These are phyloP conservation scores for Neoitamus cyanurus DNA, from an alignment of 2,888 invertebrate species.

Conservation along the genomic window DNA sequence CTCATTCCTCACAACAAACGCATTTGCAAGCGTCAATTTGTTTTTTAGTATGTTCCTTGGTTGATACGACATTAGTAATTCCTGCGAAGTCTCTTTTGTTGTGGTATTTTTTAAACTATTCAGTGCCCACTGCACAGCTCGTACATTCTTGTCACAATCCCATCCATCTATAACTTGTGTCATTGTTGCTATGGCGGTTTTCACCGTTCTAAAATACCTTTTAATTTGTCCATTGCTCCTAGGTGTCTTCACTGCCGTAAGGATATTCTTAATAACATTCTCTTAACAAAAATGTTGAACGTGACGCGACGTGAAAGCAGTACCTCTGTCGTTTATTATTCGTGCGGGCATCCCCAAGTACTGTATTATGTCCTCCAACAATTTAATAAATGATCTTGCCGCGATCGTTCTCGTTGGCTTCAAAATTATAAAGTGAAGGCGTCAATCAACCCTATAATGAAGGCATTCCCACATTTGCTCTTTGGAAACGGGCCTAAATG, in stretches of 20 bases:
- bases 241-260: background rate
- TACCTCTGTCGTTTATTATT: background rate
- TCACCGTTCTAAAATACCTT: background rate
- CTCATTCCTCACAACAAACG: too few relatives aligned
- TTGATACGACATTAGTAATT: background rate
- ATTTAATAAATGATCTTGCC: background rate
- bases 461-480: background rate
- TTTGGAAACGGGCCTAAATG: background rate
- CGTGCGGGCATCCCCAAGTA: background rate
- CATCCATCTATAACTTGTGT: background rate
- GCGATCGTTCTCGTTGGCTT: background rate
- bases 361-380: background rate
- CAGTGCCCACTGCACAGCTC: slow-evolving; percentile 17
- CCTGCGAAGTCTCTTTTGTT: background rate
- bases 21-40: background rate
- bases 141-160: slow-evolving; percentile 20
- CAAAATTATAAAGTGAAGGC: background rate
- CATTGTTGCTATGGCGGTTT: background rate
- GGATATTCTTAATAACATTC: background rate
- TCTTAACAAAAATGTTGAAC: background rate
- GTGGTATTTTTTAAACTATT: background rate
- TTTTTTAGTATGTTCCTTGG: slow-evolving; percentile 7
- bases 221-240: slow-evolving; percentile 25
- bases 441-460: background rate
- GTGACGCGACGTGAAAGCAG: background rate